These are phyloP conservation scores for Dasysyrphus tricinctus DNA, from an alignment of 2,888 invertebrate genomes.

Conservation along the genomic window DNA sequence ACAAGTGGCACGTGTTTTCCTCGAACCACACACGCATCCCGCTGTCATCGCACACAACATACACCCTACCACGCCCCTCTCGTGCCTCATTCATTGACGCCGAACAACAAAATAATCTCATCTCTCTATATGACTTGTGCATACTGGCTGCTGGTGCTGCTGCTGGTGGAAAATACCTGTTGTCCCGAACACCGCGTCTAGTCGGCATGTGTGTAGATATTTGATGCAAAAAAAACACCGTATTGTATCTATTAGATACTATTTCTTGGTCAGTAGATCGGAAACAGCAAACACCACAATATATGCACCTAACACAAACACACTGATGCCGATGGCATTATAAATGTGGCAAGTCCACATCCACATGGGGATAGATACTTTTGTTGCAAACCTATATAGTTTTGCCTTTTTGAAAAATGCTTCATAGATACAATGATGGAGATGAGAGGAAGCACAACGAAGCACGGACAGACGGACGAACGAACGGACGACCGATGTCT, in stretches of 20 bases:
- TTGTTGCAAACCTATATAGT: constrained; percentile 41
- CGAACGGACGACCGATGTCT: constrained; percentile 20
- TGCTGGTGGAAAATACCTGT: constrained; percentile 57
- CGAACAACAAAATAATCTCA: constrained; percentile 51
- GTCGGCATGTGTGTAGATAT: constrained; percentile 43
- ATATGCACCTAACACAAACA: constrained; percentile 15
- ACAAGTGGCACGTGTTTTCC: constrained; percentile 73
- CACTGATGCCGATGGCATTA: background rate
- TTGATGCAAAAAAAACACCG: constrained; percentile 28
- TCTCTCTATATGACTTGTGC: constrained; percentile 63
- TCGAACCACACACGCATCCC: constrained; percentile 58
- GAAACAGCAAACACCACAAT: constrained; percentile 56
- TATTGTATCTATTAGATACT: constrained; percentile 68
- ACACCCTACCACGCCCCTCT: constrained; percentile 65
- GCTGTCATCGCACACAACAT: constrained; percentile 49
- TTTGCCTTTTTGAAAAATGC: constrained; percentile 46
- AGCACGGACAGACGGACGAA: background rate
- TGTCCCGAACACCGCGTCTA: constrained; percentile 46
- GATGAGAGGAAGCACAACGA: constrained; percentile 18
- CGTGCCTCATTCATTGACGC: background rate
- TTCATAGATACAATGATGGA: constrained; percentile 18
- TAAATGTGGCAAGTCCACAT: constrained; percentile 48
- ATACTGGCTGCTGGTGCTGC: constrained; percentile 23
- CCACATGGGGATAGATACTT: constrained; percentile 39
- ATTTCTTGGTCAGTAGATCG: constrained; percentile 75